Evolutionary conservation across 1,140 invertebrate genomes (phyloP), one percentile per base, ranked within the genome.

Genomic region (Drosophila sulfurigaster): DNA sequence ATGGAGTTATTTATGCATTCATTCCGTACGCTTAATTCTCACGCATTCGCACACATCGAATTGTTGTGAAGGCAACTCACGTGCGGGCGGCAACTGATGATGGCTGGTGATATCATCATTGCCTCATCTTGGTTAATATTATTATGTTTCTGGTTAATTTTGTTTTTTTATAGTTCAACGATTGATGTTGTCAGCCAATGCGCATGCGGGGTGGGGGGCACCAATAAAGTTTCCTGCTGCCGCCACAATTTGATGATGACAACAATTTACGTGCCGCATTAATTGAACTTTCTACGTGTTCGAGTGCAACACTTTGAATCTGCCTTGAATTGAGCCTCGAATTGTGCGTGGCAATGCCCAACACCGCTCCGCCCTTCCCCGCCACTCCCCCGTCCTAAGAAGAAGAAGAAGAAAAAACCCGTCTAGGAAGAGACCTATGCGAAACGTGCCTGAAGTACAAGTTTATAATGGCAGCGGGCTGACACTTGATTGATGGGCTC

Each of bases 261-360:
- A 82, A 75, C 81, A 76, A 81, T 81, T 88, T 89, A 78, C 85
- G 85, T 88, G 85, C 81, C 80, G 64, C 75, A 81, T 89, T 81
- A 89, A 89, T 89, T 89, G 85, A 83, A 90, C 85, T 89, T 89
- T 89, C 85, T 89, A 89, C 85, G 85, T 89, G 85, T 85, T 83
- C 63, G 66, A 90, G 85, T 89, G 78, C 78, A 65, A 56, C 60
- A 80, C 69, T 77, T 54, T 28, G 35, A 62, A 56, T 16, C 35
- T 52, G 25, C 57, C 56, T 63, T 54, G 51, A 65, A 52, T 75
- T 51, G 3, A 58, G 16, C 16, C 38, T 67, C 79, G 64, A 79
- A 79, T 76, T 67, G 76, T 73, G 79, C 77, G 74, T 79, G 72
- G 73, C 71, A 69, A 79, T 70, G 70, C 79, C 65, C 75, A 71